Evolutionary conservation across 2,797 vertebrate genomes (phyloP).

Genomic region (Sciurus carolinensis): DNA sequence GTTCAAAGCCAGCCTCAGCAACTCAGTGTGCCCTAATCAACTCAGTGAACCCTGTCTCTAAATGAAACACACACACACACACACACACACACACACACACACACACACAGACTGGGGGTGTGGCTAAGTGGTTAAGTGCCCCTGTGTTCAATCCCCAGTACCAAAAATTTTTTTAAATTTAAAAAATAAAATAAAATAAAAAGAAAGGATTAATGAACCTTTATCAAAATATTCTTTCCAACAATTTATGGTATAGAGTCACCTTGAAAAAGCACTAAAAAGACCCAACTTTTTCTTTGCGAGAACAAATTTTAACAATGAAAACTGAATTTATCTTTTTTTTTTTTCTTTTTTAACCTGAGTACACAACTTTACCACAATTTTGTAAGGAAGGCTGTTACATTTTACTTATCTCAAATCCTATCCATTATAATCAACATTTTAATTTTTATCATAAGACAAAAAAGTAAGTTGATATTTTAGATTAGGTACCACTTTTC

Average conservation of each 20-base stretch:
- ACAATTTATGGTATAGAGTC: background rate
- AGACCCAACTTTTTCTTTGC: background rate
- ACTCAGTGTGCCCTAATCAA: too few relatives aligned
- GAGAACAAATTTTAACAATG: background rate
- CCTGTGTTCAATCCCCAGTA: too few relatives aligned
- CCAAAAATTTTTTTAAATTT: too few relatives aligned
- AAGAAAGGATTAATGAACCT: background rate
- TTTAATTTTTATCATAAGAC: constrained; percentile 27
- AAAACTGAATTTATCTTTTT: background rate
- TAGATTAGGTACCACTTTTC: background rate
- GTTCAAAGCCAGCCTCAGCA: too few relatives aligned
- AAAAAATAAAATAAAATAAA: too few relatives aligned
- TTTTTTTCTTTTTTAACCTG: background rate
- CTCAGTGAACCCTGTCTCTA: too few relatives aligned
- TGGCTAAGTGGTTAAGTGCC: too few relatives aligned
- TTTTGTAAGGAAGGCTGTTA: background rate
- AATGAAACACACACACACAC: too few relatives aligned
- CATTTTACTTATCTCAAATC: background rate
- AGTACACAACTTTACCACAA: background rate
- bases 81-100: too few relatives aligned
- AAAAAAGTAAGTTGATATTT: background rate
- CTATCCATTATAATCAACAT: background rate
- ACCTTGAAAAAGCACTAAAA: background rate
- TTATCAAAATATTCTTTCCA: background rate
- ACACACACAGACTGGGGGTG: too few relatives aligned